Evolutionary conservation across 2,888 invertebrate species (phyloP).

Genomic region (Ceriagrion tenellum): DNA sequence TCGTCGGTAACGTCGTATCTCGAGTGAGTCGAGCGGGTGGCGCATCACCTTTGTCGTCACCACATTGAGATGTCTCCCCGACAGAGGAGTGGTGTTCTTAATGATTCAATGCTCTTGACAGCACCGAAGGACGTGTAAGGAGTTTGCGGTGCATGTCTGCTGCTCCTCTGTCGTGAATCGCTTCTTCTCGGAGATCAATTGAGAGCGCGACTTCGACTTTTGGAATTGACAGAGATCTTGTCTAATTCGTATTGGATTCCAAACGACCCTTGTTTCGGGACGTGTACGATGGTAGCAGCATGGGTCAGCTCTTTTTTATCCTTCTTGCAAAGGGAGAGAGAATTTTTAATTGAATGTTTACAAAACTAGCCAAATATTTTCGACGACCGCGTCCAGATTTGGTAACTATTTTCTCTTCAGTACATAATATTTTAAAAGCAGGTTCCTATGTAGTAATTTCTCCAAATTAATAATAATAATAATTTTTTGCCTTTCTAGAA

Average conservation of each 20-base stretch:
- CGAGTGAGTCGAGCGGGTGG: not conserved
- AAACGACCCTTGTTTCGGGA: not conserved
- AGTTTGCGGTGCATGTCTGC: not conserved
- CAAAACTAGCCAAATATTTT: no score
- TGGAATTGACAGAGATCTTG: no score
- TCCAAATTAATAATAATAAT: no score
- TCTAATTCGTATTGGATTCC: no score
- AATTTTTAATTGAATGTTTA: not conserved
- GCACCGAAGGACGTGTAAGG: not conserved
- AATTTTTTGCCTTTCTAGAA: no score
- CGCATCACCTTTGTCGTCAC: not conserved
- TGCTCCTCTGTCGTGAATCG: not conserved
- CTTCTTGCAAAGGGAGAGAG: not conserved
- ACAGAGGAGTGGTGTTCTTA: not conserved
- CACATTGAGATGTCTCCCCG: not conserved
- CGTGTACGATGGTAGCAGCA: not conserved
- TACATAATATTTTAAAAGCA: no score
- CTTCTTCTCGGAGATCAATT: not conserved
- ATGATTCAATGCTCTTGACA: not conserved
- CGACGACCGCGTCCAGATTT: not conserved
- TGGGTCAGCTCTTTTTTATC: not conserved
- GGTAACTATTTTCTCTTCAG: not conserved
- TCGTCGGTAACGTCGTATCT: not conserved
- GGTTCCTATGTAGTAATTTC: no score
- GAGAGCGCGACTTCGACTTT: no score